A percentile compares a stretch with the other conserved stretches of the same genome.
Conservation (phyloP, 2,888 invertebrate genomes). For the Clistopyga incitator region DNA sequence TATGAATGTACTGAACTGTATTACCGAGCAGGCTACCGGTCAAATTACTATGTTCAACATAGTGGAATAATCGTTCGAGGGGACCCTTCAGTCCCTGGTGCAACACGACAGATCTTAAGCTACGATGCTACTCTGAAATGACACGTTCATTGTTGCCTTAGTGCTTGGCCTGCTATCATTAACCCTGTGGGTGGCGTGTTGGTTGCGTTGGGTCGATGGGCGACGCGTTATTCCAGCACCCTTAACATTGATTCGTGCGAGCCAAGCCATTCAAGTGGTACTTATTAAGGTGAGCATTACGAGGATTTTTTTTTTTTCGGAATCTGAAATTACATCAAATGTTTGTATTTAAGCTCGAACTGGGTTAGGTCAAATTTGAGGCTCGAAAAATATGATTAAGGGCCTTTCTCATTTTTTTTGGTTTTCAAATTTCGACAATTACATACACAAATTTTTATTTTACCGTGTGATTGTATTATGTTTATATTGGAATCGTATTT, state of each 20-base stretch:
- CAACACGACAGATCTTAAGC: conserved; percentile 20
- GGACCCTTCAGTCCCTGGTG: background rate
- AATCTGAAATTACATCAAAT: no score
- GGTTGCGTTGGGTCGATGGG: conserved; percentile 61
- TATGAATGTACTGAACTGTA: conserved; percentile 2
- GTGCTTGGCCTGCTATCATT: background rate
- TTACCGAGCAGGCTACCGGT: background rate
- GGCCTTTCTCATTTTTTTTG: no score
- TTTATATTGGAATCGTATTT: background rate
- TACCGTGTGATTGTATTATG: background rate
- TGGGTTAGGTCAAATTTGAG: no score
- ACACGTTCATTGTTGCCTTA: conserved; percentile 44
- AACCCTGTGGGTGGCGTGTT: background rate
- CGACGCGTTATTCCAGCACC: conserved; percentile 63
- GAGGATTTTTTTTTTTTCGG: no score
- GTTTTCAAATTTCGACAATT: no score
- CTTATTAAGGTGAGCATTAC: no score
- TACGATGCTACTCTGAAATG: conserved; percentile 41
- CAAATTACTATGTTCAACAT: conserved; percentile 13
- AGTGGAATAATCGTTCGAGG: conserved; percentile 20
- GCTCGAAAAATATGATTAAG: no score
- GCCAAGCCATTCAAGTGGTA: background rate
- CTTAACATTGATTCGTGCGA: conserved; percentile 44
- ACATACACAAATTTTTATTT: background rate
- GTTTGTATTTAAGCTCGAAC: no score